Conservation (phyloP, 2,888 invertebrate species). For the Sussaba pulchella region DNA sequence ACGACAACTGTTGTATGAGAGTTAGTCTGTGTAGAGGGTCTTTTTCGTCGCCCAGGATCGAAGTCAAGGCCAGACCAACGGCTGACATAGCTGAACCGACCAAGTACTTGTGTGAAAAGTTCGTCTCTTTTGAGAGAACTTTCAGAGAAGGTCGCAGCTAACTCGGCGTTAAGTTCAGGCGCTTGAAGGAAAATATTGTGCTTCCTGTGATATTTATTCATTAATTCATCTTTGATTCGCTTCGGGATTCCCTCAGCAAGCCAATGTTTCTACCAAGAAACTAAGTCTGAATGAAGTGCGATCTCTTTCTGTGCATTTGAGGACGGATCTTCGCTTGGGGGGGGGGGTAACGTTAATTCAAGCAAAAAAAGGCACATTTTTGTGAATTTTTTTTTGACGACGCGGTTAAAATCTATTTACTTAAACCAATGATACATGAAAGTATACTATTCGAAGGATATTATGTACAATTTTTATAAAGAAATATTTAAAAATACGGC, state of each 20-base stretch:
- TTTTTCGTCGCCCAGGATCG: constrained; percentile 36
- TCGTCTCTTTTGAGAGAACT: neutral
- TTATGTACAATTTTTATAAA: too few species aligned
- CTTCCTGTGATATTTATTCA: neutral
- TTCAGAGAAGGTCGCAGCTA: neutral
- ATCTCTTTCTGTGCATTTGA: neutral
- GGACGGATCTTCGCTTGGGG: neutral
- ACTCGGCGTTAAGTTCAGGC: neutral
- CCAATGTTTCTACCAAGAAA: neutral
- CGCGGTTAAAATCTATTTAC: too few species aligned
- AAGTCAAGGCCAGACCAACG: neutral
- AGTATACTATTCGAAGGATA: too few species aligned
- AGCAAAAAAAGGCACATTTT: too few species aligned
- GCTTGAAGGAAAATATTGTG: neutral
- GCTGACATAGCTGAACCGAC: neutral
- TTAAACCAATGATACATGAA: too few species aligned
- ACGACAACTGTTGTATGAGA: constrained; percentile 44
- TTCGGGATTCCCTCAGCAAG: neutral
- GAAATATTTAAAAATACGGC: too few species aligned
- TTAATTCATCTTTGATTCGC: neutral
- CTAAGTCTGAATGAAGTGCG: neutral
- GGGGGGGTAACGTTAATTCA: too few species aligned
- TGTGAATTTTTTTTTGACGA: too few species aligned
- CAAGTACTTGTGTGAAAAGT: neutral
- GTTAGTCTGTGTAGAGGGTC: constrained; percentile 36